Evolutionary conservation across 2,888 invertebrate species (phyloP).

Genomic region (Pterostichus madidus): DNA sequence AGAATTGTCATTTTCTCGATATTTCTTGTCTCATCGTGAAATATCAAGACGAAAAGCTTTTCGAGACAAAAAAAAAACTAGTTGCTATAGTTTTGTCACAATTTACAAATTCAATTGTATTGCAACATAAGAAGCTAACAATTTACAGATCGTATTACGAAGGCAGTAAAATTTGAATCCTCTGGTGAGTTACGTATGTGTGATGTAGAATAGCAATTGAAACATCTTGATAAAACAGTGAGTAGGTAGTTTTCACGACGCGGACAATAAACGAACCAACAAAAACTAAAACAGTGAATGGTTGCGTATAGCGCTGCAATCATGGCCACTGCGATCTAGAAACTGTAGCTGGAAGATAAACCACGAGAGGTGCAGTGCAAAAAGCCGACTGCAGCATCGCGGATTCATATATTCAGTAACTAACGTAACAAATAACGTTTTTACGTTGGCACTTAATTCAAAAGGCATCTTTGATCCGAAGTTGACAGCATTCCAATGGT

Average conservation of each 20-base stretch:
- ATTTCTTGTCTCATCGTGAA: no score
- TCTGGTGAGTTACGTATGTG: background rate
- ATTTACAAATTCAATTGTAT: no score
- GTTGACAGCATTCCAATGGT: slow-evolving; percentile 66
- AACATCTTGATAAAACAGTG: slow-evolving; percentile 40
- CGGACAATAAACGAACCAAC: slow-evolving; percentile 21
- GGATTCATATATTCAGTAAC: slow-evolving; percentile 67
- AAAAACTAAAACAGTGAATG: slow-evolving; percentile 34
- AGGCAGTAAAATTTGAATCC: background rate
- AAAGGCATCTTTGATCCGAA: slow-evolving; percentile 66
- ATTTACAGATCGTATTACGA: background rate
- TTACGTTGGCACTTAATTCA: slow-evolving; percentile 66
- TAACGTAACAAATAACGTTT: slow-evolving; percentile 67
- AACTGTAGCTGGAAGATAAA: slow-evolving; percentile 42
- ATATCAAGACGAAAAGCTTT: no score
- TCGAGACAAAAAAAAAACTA: no score
- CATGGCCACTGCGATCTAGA: slow-evolving; percentile 40
- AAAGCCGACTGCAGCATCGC: slow-evolving; percentile 35
- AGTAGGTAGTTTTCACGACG: slow-evolving; percentile 29
- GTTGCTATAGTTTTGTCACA: no score
- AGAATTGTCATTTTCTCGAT: no score
- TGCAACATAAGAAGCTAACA: background rate
- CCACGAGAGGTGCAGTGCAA: slow-evolving; percentile 25
- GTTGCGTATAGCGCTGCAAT: slow-evolving; percentile 52
- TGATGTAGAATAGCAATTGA: slow-evolving; percentile 29